A percentile compares a stretch with the other conserved stretches of the same genome.
phyloP scores from a whole-genome alignment of 2,888 invertebrate genomes.

The Epinotia ramella region DNA sequence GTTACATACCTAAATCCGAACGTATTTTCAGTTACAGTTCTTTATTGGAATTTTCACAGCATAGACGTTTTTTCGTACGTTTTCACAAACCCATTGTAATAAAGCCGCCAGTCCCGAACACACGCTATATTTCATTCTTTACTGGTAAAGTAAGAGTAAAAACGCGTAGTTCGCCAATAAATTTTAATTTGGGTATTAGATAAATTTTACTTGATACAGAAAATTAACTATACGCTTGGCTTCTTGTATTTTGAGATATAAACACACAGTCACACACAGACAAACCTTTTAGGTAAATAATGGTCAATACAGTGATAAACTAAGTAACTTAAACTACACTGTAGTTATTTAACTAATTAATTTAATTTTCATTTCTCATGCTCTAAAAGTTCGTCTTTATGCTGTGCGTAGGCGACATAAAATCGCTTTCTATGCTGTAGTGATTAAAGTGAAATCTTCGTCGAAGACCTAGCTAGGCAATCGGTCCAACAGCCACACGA shows the following conservation, averaged over 20 bases:
- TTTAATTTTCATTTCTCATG: too few species aligned
- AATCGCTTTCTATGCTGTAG: too few species aligned
- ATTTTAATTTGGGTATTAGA: not conserved
- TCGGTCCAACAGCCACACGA: too few species aligned
- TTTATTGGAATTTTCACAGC: slow-evolving; percentile 12
- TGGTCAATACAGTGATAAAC: too few species aligned
- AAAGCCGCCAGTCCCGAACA: not conserved
- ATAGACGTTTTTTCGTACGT: not conserved
- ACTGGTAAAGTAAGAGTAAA: not conserved
- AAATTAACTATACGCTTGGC: not conserved
- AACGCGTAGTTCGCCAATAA: not conserved
- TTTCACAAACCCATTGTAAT: not conserved
- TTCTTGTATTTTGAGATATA: not conserved
- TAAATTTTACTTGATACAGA: not conserved
- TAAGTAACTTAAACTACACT: too few species aligned
- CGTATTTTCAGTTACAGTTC: slow-evolving; percentile 6
- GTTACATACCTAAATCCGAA: not conserved
- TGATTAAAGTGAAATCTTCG: too few species aligned
- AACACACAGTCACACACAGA: too few species aligned
- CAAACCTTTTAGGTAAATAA: too few species aligned
- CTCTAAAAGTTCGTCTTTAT: too few species aligned
- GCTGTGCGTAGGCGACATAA: too few species aligned
- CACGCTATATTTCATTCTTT: not conserved
- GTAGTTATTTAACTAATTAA: too few species aligned
- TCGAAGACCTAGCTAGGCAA: too few species aligned